Base-by-base conservation (phyloP, 2,113 vertebrate genomes). In the Corythaeola cristata region DNA sequence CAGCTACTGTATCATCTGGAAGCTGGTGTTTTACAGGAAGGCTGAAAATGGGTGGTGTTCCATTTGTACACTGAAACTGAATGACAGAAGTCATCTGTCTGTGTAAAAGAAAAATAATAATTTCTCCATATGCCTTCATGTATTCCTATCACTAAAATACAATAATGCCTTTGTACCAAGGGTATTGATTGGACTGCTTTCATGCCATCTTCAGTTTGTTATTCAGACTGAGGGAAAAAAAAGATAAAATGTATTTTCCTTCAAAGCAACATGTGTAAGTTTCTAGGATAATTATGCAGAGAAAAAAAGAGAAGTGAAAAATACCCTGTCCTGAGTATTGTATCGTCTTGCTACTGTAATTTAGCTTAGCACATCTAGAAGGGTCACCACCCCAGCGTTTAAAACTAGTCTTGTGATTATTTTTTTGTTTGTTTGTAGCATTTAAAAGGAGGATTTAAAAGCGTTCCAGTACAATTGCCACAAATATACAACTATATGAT, bases 1-100 rank as follows among this genome's bases (percentile, higher is more conserved):
- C 47, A 83, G 49, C 80, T 82, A 97, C 96, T 93, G 96, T 96
- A 94, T 97, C 97, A 98, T 97, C 97, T 97, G 91, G 92, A 98
- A 98, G 94, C 88, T 79, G 74, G 47, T 96, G 82, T 83, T 97
- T 97, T 93, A 94, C 93, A 95, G 94, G 84, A 96, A 71, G 91
- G 86, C 67, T 97, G 91, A 72, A 94, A 96, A 94, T 83, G 87
- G 81, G 91, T 88, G 90, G 82, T 69, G 77, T 86, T 88, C 75
- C 92, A 94, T 94, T 96, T 91, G 81, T 84, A 81, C 74, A 47
- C 44, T 80, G 71, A 83, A 94, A 93, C 63, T 94, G 96, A 97
- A 71, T 96, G 95, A 97, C 93, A 96, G 71, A 91, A 97, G 67
- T 95, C 88, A 94, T 69, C 94, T 95, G 89, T 94, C 94, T 94